Evolutionary conservation across 92 coral and sea anemone species (phyloP).

Genomic region (Zoanthus sansibaricus): DNA sequence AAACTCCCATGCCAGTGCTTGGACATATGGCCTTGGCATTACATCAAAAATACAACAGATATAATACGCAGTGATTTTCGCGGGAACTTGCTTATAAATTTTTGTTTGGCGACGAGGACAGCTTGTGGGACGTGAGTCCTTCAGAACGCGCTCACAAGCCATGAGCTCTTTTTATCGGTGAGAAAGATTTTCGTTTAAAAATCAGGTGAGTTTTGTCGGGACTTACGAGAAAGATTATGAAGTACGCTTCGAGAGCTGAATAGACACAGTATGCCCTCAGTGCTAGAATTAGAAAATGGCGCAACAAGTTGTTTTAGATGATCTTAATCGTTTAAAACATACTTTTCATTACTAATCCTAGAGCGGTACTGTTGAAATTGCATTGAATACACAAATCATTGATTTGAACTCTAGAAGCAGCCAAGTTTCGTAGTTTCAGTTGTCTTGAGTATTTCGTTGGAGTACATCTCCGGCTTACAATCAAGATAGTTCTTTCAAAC

Average conservation of each 20-base stretch:
- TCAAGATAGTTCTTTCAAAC: neutral
- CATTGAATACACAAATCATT: neutral
- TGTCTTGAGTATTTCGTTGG: neutral
- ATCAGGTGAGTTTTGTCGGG: conserved; percentile 20
- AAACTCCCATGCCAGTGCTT: conserved; percentile 31
- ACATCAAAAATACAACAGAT: conserved; percentile 61
- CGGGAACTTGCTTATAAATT: conserved; percentile 72
- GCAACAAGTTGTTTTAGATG: conserved; percentile 43
- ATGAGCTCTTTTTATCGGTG: conserved; percentile 45
- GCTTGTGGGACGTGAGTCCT: conserved; percentile 32
- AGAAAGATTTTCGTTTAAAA: conserved; percentile 24
- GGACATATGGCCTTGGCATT: conserved; percentile 79
- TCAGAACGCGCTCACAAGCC: conserved; percentile 39
- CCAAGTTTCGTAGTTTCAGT: neutral
- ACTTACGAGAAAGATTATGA: neutral
- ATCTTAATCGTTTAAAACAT: neutral
- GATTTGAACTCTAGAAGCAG: neutral
- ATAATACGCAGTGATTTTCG: conserved; percentile 87
- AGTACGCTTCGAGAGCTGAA: neutral
- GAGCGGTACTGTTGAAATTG: neutral
- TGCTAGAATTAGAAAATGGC: conserved; percentile 4
- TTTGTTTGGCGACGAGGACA: conserved; percentile 64
- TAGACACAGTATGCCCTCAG: conserved; percentile 5
- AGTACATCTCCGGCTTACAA: neutral
- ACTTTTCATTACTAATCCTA: neutral